Conservation (phyloP, 2,797 vertebrate genomes). For the Carapus acus region DNA sequence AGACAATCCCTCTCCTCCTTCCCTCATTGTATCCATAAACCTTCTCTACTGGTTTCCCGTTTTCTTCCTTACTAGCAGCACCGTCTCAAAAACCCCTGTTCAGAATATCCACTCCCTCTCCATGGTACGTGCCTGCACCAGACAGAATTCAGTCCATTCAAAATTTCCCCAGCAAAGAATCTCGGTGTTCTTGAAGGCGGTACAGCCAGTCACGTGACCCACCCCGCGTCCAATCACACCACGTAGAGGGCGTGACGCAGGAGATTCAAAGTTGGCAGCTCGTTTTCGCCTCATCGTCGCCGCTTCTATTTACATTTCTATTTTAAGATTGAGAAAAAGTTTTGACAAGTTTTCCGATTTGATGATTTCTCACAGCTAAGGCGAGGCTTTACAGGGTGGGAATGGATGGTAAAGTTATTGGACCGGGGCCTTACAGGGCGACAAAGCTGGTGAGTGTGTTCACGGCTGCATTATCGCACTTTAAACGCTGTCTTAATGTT, state of each 20-base stretch:
- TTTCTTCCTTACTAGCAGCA: too few relatives aligned
- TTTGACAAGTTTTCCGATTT: neutral
- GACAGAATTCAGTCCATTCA: too few relatives aligned
- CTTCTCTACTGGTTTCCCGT: too few relatives aligned
- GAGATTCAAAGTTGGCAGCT: constrained; percentile 64
- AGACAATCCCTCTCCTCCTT: too few relatives aligned
- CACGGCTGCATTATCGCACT: too few relatives aligned
- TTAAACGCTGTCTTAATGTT: too few relatives aligned
- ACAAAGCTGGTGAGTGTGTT: constrained; percentile 80
- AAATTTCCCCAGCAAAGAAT: too few relatives aligned
- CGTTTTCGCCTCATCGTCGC: constrained; percentile 19
- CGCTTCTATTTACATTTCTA: neutral
- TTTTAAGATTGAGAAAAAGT: neutral
- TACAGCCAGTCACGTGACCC: constrained; percentile 41
- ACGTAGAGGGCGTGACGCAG: constrained; percentile 36
- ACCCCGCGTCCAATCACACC: constrained; percentile 41
- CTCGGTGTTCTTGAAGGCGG: too few relatives aligned
- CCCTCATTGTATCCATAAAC: too few relatives aligned
- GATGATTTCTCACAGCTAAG: constrained; percentile 35
- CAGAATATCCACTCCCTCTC: too few relatives aligned
- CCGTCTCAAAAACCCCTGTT: too few relatives aligned
- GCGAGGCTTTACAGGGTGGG: neutral
- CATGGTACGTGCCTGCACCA: too few relatives aligned
- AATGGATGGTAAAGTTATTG: constrained; percentile 70
- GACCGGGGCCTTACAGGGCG: constrained; percentile 82